phyloP scores from a whole-genome alignment of 2,113 vertebrate genomes.

The Varanus komodoensis region DNA sequence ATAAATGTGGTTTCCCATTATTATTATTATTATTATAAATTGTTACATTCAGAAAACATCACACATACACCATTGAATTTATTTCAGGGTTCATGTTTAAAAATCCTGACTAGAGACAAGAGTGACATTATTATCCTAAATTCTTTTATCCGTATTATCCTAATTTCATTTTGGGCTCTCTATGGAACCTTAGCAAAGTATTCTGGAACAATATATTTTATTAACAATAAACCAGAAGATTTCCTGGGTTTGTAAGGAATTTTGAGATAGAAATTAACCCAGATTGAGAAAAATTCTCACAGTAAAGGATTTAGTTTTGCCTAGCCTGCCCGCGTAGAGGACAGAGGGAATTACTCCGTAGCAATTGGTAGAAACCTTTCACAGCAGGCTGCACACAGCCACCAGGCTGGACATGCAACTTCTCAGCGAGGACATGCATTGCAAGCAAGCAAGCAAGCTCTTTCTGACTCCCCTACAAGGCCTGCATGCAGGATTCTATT shows the following conservation, averaged over 20 bases:
- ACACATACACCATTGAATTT: neutral
- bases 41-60: slow-evolving; percentile 36
- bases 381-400: neutral
- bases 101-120: neutral
- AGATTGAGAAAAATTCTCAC: neutral
- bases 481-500: neutral
- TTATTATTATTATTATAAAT: slow-evolving; percentile 46
- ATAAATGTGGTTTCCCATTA: slow-evolving; percentile 48
- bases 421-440: neutral
- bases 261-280: neutral
- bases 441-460: neutral
- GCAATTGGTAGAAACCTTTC: too few relatives aligned
- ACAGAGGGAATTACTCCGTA: neutral
- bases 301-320: neutral
- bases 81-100: neutral
- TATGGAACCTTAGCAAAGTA: neutral
- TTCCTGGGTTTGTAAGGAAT: neutral
- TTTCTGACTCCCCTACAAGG: neutral
- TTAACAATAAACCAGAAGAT: neutral
- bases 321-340: neutral
- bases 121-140: slow-evolving; percentile 10
- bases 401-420: neutral
- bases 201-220: neutral
- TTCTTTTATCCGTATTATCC: neutral
- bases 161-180: neutral